Evolutionary conservation across 2,113 vertebrate genomes (phyloP).

Genomic region (Malurus cyaneus): DNA sequence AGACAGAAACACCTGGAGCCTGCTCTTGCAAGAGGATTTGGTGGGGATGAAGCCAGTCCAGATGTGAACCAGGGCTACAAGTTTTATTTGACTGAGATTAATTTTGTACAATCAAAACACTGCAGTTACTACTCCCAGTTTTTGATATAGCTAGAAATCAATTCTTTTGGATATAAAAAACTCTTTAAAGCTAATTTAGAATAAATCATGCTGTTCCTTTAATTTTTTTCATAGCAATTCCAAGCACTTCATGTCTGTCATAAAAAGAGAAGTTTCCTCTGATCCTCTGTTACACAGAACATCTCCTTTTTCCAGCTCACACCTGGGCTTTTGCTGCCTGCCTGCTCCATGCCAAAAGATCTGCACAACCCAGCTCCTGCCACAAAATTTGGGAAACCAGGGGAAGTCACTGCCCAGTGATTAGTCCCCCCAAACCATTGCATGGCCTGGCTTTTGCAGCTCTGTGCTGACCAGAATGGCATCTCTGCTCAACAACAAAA

Average conservation of each 20-base stretch:
- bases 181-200: background rate
- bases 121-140: background rate
- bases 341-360: fast-evolving
- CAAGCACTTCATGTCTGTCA: background rate
- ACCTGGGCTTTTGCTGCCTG: background rate
- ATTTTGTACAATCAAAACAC: background rate
- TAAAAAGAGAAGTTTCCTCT: background rate
- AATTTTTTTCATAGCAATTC: background rate
- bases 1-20: slow-evolving; percentile 17
- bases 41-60: background rate
- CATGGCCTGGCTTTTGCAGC: background rate
- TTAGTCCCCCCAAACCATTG: background rate
- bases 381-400: background rate
- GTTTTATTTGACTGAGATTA: background rate
- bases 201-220: background rate
- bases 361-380: fast-evolving
- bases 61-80: background rate
- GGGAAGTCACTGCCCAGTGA: background rate
- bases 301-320: background rate
- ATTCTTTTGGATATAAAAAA: background rate
- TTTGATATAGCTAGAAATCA: background rate
- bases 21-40: background rate
- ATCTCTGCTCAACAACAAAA: background rate
- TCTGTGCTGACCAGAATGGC: background rate
- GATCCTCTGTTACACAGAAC: background rate